These are phyloP conservation scores for Atrina japonica DNA, from an alignment of 2,888 invertebrate species.

Conservation along the genomic window DNA sequence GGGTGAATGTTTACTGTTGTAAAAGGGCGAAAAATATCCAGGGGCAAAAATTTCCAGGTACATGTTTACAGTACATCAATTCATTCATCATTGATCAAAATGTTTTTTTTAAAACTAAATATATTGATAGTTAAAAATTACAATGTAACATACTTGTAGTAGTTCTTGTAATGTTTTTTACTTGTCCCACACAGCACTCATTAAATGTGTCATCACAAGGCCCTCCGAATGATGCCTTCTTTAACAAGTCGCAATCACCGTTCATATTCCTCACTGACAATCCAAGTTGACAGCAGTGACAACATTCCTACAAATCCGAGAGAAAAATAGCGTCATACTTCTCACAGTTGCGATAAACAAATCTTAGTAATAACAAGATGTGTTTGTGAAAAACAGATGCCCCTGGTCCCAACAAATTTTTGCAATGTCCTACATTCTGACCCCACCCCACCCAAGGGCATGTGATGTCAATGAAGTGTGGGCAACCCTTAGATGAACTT, in stretches of 20 bases:
- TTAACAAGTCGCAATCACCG: slow-evolving; percentile 56
- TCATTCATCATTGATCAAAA: neutral
- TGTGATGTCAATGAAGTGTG: no score
- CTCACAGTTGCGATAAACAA: no score
- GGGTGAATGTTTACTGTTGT: no score
- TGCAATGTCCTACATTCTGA: no score
- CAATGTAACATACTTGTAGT: neutral
- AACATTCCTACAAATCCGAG: slow-evolving; percentile 73
- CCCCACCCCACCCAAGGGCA: no score
- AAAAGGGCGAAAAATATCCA: no score
- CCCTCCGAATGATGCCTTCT: slow-evolving; percentile 64
- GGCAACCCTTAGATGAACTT: no score
- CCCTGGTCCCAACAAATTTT: no score
- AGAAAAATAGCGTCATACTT: no score
- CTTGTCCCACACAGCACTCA: slow-evolving; percentile 71
- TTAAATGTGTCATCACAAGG: slow-evolving; percentile 73
- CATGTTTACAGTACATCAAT: neutral
- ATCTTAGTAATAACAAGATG: no score
- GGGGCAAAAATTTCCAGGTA: no score
- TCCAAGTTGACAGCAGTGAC: slow-evolving; percentile 78
- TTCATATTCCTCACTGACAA: slow-evolving; percentile 53
- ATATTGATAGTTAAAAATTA: neutral
- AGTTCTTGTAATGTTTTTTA: neutral
- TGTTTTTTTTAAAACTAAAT: neutral
- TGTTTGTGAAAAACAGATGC: no score